phyloP scores from a whole-genome alignment of 2,113 vertebrate species.

The Eurystomus gularis region DNA sequence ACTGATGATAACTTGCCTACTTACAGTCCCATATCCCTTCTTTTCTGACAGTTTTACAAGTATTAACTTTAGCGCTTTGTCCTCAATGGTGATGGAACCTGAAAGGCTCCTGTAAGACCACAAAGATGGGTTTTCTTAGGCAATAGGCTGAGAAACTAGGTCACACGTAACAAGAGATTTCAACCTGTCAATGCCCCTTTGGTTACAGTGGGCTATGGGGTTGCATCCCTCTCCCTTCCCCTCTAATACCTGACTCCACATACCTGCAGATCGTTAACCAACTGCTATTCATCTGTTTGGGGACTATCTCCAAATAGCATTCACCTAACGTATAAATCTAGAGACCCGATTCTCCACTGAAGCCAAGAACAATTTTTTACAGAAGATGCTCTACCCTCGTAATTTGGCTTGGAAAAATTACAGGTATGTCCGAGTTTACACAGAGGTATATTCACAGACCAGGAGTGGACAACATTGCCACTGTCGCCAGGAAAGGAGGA shows the following conservation, averaged over 20 bases:
- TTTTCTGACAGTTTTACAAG: not conserved
- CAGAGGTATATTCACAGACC: too few species aligned
- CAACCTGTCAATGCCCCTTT: not conserved
- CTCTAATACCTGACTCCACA: not conserved
- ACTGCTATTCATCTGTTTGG: not conserved
- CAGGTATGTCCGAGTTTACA: not conserved
- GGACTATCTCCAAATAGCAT: not conserved
- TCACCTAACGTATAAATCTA: not conserved
- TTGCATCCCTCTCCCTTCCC: not conserved
- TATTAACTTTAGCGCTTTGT: not conserved
- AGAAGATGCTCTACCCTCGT: not conserved
- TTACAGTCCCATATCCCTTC: not conserved
- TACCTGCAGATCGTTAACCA: not conserved
- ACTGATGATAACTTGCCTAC: not conserved
- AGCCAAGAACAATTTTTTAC: not conserved
- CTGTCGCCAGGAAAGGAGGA: not conserved
- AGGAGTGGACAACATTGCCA: not conserved
- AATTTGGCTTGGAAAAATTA: not conserved
- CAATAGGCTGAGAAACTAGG: not conserved
- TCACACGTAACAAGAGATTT: not conserved
- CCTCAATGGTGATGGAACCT: not conserved
- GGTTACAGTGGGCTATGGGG: not conserved
- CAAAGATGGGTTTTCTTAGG: not conserved
- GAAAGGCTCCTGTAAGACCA: not conserved
- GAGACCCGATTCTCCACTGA: not conserved